These are phyloP conservation scores for Rhagologus leucostigma DNA, from an alignment of 2,113 vertebrate genomes.

Conservation along the genomic window DNA sequence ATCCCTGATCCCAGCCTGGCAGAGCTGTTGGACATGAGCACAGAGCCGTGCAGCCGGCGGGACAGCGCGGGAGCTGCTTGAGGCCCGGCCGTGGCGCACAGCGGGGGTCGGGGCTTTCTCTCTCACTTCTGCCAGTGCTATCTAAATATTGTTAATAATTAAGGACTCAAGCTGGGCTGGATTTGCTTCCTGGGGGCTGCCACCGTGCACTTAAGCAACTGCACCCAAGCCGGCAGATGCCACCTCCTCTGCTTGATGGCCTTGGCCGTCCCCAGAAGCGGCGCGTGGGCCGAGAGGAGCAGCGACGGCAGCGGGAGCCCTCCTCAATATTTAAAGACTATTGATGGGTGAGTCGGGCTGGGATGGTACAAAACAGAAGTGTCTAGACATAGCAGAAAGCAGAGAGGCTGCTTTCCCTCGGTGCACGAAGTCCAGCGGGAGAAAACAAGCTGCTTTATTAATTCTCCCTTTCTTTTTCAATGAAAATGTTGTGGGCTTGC, in stretches of 20 bases:
- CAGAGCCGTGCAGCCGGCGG: neutral
- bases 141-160: conserved; percentile 44
- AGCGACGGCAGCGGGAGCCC: neutral
- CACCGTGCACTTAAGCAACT: neutral
- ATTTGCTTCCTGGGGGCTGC: neutral
- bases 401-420: neutral
- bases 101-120: neutral
- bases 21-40: neutral
- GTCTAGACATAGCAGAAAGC: neutral
- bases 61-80: fast-evolving
- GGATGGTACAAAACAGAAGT: neutral
- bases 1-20: neutral
- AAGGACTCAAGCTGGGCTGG: neutral
- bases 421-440: neutral
- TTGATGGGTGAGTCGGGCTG: neutral
- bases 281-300: fast-evolving
- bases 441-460: neutral
- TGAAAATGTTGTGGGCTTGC: fast-evolving
- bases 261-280: fast-evolving
- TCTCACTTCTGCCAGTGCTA: neutral
- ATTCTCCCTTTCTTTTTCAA: neutral
- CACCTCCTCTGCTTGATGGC: neutral
- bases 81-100: fast-evolving
- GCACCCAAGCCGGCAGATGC: neutral
- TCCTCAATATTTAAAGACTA: conserved; percentile 44